These are phyloP conservation scores for Druceiella hillmani DNA, from an alignment of 2,888 invertebrate species.

Conservation along the genomic window DNA sequence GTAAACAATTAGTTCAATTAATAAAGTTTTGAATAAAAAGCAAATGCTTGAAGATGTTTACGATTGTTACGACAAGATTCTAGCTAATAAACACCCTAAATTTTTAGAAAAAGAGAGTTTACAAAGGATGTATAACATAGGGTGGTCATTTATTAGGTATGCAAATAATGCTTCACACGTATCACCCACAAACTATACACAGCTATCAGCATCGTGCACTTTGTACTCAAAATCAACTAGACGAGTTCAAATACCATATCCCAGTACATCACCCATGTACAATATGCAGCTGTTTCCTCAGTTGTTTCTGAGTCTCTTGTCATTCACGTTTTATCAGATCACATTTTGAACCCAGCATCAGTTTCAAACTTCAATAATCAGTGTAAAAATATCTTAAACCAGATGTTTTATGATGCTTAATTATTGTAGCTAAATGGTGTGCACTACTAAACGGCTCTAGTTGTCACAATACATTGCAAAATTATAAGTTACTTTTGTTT, in stretches of 20 bases:
- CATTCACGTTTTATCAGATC: not conserved
- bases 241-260: not conserved
- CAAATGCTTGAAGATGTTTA: conserved; percentile 11
- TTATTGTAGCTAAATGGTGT: not conserved
- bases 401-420: no score
- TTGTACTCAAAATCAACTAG: not conserved
- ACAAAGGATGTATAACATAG: conserved; percentile 14
- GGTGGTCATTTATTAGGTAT: conserved; percentile 9
- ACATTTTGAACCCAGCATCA: not conserved
- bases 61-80: conserved; percentile 12
- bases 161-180: not conserved
- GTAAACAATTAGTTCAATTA: conserved; percentile 12
- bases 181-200: not conserved
- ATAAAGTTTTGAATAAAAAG: conserved; percentile 4
- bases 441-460: not conserved
- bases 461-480: not conserved
- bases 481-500: not conserved
- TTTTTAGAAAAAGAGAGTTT: conserved; percentile 8
- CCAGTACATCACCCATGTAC: not conserved
- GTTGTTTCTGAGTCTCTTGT: not conserved
- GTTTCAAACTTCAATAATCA: no score
- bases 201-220: not conserved
- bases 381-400: no score
- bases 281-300: not conserved
- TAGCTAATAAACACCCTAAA: conserved; percentile 14